Percentiles rank a stretch among this genome's conserved stretches.
phyloP scores from a whole-genome alignment of 1,140 invertebrate genomes.

The Bombus turneri region DNA sequence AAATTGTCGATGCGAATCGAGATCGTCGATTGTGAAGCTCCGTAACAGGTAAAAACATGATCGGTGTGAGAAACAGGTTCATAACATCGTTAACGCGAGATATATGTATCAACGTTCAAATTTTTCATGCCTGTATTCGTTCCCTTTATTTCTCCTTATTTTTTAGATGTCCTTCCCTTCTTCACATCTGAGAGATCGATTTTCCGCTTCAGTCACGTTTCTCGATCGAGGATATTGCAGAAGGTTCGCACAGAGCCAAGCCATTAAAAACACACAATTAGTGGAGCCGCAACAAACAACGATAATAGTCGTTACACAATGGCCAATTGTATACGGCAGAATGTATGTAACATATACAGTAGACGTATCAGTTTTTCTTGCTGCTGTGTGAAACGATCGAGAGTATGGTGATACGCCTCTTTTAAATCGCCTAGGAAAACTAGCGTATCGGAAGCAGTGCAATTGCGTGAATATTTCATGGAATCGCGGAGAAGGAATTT shows the following conservation, averaged over 20 bases:
- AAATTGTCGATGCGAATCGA: neutral
- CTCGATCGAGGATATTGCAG: slow-evolving; percentile 62
- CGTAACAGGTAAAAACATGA: slow-evolving; percentile 37
- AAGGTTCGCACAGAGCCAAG: slow-evolving; percentile 65
- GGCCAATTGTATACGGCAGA: neutral
- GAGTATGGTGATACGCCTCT: neutral
- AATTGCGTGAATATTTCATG: slow-evolving; percentile 1
- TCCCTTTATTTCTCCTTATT: neutral
- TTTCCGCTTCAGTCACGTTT: slow-evolving; percentile 49
- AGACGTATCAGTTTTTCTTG: neutral
- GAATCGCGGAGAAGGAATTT: slow-evolving; percentile 12
- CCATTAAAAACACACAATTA: slow-evolving; percentile 46
- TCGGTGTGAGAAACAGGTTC: slow-evolving; percentile 19
- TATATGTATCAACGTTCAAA: neutral
- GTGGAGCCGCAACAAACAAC: slow-evolving; percentile 74
- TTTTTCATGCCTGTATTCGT: neutral
- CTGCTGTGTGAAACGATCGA: neutral
- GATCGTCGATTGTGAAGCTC: slow-evolving; percentile 32
- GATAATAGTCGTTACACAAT: slow-evolving; percentile 72
- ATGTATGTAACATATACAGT: too few relatives aligned
- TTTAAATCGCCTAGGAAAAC: neutral
- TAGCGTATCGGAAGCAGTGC: slow-evolving; percentile 9
- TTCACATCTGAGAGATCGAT: slow-evolving; percentile 9
- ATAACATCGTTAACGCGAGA: slow-evolving; percentile 34
- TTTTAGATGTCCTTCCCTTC: neutral